phyloP scores from a whole-genome alignment of 1,140 invertebrate species.

The Pseudomyrmex dendroicus region DNA sequence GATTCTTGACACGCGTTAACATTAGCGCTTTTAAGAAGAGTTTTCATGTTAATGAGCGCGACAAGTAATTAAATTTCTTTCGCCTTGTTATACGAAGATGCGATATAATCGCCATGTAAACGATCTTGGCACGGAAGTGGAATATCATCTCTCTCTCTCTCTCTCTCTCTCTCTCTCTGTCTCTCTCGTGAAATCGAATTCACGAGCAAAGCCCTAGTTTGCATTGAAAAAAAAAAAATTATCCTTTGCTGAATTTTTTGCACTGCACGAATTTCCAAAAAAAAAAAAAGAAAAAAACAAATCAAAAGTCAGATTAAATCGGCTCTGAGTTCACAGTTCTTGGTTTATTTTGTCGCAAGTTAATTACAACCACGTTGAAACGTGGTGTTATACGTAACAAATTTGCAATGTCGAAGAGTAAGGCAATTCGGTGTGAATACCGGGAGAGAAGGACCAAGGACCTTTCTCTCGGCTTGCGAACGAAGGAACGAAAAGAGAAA shows the following conservation, averaged over 20 bases:
- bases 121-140: not conserved
- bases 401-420: not conserved
- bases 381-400: not conserved
- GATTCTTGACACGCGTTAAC: conserved; percentile 38
- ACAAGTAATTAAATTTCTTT: conserved; percentile 66
- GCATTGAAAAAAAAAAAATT: no score
- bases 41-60: conserved; percentile 47
- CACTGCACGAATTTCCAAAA: not conserved
- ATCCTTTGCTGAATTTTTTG: not conserved
- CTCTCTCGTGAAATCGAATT: conserved; percentile 2
- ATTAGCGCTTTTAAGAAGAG: conserved; percentile 10
- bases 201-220: not conserved
- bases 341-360: not conserved
- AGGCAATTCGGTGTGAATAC: conserved; percentile 32
- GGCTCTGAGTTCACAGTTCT: no score
- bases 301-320: not conserved
- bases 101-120: not conserved
- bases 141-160: not conserved
- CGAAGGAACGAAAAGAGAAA: not conserved
- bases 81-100: not conserved
- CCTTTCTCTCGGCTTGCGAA: not conserved
- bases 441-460: not conserved
- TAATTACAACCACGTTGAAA: not conserved
- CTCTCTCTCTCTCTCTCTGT: not conserved
- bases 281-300: no score